These are phyloP conservation scores for Cricetomys ansorgei DNA, from an alignment of 2,113 vertebrate genomes.

Conservation along the genomic window DNA sequence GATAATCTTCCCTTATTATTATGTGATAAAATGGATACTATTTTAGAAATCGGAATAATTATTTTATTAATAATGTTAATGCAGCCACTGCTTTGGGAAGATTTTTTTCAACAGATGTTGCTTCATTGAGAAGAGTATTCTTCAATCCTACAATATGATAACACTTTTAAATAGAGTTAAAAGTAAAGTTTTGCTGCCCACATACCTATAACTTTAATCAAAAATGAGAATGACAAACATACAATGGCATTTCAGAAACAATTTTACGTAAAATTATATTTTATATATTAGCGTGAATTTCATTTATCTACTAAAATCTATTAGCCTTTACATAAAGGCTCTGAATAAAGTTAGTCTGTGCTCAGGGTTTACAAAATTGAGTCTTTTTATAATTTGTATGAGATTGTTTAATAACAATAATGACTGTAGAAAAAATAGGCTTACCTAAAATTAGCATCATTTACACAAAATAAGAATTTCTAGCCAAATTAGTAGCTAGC, in stretches of 20 bases:
- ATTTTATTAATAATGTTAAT: constrained; percentile 61
- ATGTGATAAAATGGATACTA: background rate
- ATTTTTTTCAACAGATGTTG: background rate
- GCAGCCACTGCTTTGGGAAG: constrained; percentile 7
- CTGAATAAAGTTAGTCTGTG: background rate
- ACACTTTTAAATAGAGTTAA: constrained; percentile 15
- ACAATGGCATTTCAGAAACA: background rate
- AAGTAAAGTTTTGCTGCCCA: background rate
- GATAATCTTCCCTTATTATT: constrained; percentile 45
- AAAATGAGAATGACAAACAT: constrained; percentile 40
- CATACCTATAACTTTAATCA: background rate
- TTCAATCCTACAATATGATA: constrained; percentile 10
- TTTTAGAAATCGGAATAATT: constrained; percentile 22
- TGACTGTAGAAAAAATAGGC: background rate
- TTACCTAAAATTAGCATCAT: constrained; percentile 18
- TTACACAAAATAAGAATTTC: constrained; percentile 10
- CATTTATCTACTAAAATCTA: constrained; percentile 19
- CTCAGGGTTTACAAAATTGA: background rate
- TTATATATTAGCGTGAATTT: constrained; percentile 32
- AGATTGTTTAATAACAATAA: constrained; percentile 16
- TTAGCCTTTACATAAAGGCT: no score
- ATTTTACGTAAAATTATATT: constrained; percentile 35
- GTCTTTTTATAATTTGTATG: background rate
- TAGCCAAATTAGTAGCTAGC: background rate
- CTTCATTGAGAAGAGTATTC: background rate